Evolutionary conservation across 1,140 invertebrate species (phyloP), one percentile per base, ranked within the genome.

Genomic region (Fopius arisanus): DNA sequence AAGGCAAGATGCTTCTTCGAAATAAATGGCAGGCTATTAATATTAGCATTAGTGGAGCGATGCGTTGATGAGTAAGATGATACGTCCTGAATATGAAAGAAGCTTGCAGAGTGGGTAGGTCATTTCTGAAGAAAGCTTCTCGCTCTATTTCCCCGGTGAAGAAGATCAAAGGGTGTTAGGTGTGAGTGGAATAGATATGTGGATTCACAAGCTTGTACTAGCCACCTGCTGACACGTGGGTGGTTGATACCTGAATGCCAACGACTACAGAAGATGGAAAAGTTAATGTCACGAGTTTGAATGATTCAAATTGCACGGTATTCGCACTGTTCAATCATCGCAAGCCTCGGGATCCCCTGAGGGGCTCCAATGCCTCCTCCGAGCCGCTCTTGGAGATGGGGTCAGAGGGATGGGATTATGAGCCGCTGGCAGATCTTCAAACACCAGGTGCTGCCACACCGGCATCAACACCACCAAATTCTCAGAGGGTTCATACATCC

Each of bases 351-450:
- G 75, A 84, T 62, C 80, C 80, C 37, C 67, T 80, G 1, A 74
- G 79, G 67, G 82, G 83, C 67, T 83, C 81, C 23, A 83, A 75
- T 74, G 80, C 81, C 75, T 86, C 84, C 68, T 82, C 82, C 21
- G 84, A 86, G 23, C 83, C 83, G 3, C 67, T 88, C 31, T 78
- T 87, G 78, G 83, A 86, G 63, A 87, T 86, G 85, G 83, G 79
- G 73, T 80, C 85, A 75, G 80, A 78, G 78, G 83, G 80, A 72
- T 91, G 90, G 90, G 86, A 88, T 71, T 90, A 90, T 84, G 90
- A 90, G 76, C 90, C 90, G 79, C 78, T 91, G 68, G 88, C 89
- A 14, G 88, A 90, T 81, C 82, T 79, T 23, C 79, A 84, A 48
- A 81, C 84, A 28, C 84, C 85, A 29, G 77, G 81, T 4, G 81